phyloP scores from a whole-genome alignment of 35 echinoderm and acorn worm species.

The Apostichopus parvimensis region DNA sequence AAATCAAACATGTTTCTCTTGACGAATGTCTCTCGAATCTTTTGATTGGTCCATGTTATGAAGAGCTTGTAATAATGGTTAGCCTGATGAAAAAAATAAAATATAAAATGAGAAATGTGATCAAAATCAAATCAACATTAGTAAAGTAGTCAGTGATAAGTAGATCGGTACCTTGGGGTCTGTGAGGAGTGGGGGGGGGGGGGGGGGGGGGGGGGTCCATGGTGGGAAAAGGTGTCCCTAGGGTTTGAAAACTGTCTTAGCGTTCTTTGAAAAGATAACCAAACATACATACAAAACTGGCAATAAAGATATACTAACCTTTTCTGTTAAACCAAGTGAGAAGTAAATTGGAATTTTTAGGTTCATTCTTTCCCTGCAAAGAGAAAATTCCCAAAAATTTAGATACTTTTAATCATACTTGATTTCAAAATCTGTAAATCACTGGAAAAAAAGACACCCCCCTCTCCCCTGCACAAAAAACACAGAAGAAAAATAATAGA shows the following conservation, averaged over 20 bases:
- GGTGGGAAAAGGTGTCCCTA: neutral
- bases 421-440: no score
- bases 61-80: conserved; percentile 99
- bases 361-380: conserved; percentile 97
- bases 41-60: conserved; percentile 99
- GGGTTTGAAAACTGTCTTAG: neutral
- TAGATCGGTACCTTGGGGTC: no score
- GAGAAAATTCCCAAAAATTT: neutral
- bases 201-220: no score
- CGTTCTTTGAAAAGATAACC: no score
- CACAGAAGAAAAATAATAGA: no score
- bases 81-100: conserved; percentile 33
- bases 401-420: no score
- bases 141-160: no score
- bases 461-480: no score
- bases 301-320: conserved; percentile 35
- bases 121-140: no score
- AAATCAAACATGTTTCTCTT: conserved; percentile 99
- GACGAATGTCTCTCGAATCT: conserved; percentile 95
- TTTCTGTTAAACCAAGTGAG: conserved; percentile 93
- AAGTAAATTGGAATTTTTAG: conserved; percentile 98
- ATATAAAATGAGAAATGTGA: conserved; percentile 1
- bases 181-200: no score
- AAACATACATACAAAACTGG: no score
- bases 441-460: no score